A percentile compares a stretch with the other conserved stretches of the same genome.
These are phyloP conservation scores for Zoanthus sansibaricus DNA, from an alignment of 92 coral and sea anemone genomes.

Conservation along the genomic window DNA sequence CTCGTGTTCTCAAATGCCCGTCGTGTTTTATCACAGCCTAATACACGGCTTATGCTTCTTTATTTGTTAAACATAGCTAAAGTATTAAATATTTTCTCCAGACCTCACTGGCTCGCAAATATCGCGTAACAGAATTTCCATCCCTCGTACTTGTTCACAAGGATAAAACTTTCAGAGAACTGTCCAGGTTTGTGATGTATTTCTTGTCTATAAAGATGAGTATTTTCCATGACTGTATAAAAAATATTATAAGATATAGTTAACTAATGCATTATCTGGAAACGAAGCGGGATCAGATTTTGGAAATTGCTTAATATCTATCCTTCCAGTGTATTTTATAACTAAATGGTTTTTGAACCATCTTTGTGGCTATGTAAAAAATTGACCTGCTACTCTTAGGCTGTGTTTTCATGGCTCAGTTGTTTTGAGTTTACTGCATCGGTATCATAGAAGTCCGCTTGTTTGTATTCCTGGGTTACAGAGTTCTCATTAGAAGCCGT, in stretches of 20 bases:
- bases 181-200: constrained; percentile 61
- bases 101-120: constrained; percentile 65
- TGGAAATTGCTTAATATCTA: neutral
- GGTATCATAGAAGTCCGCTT: neutral
- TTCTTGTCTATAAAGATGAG: too few relatives aligned
- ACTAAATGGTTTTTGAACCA: neutral
- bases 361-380: neutral
- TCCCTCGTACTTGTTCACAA: constrained; percentile 60
- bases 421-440: neutral
- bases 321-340: neutral
- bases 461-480: neutral
- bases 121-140: constrained; percentile 73
- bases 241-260: too few relatives aligned
- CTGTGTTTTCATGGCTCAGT: neutral
- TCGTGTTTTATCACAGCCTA: too few relatives aligned
- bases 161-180: constrained; percentile 53
- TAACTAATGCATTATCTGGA: too few relatives aligned
- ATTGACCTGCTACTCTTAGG: neutral
- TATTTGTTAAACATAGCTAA: neutral
- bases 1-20: too few relatives aligned
- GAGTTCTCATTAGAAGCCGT: too few relatives aligned
- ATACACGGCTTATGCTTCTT: neutral
- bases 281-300: too few relatives aligned
- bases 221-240: too few relatives aligned
- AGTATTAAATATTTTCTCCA: constrained; percentile 14